Percentiles rank a stretch among this genome's conserved stretches.
phyloP scores from a whole-genome alignment of 2,113 vertebrate genomes.

The Serinus canaria region DNA sequence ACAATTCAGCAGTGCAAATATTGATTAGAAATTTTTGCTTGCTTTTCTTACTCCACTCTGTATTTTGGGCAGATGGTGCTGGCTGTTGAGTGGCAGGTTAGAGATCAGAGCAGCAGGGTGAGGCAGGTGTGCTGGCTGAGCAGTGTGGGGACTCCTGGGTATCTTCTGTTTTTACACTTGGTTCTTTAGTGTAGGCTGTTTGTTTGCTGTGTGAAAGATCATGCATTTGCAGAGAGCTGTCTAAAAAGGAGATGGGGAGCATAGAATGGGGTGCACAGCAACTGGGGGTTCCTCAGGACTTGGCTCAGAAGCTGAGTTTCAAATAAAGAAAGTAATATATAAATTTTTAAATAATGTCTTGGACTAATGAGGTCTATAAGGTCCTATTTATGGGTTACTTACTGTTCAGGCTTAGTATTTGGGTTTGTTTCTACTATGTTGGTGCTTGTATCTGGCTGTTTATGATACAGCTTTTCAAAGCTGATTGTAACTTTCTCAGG shows the following conservation, averaged over 20 bases:
- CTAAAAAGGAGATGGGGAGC: background rate
- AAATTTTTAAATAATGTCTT: background rate
- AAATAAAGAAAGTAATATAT: background rate
- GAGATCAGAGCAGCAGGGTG: background rate
- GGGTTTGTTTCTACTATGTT: background rate
- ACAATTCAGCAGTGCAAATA: background rate
- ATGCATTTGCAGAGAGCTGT: background rate
- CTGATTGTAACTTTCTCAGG: background rate
- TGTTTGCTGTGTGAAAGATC: background rate
- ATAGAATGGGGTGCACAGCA: rapidly evolving
- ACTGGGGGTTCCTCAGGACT: background rate
- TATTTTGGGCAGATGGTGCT: background rate
- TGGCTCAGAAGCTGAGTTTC: background rate
- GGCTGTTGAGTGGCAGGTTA: background rate
- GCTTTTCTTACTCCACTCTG: background rate
- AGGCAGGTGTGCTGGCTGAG: background rate
- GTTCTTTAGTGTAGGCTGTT: background rate
- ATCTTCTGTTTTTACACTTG: background rate
- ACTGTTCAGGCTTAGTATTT: background rate
- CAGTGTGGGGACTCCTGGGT: too few species aligned
- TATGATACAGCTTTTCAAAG: background rate
- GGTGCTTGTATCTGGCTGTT: background rate
- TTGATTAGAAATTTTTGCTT: background rate
- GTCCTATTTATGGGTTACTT: background rate
- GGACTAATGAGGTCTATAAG: background rate